phyloP scores from a whole-genome alignment of 2,888 invertebrate genomes.

The Molanna angustata region DNA sequence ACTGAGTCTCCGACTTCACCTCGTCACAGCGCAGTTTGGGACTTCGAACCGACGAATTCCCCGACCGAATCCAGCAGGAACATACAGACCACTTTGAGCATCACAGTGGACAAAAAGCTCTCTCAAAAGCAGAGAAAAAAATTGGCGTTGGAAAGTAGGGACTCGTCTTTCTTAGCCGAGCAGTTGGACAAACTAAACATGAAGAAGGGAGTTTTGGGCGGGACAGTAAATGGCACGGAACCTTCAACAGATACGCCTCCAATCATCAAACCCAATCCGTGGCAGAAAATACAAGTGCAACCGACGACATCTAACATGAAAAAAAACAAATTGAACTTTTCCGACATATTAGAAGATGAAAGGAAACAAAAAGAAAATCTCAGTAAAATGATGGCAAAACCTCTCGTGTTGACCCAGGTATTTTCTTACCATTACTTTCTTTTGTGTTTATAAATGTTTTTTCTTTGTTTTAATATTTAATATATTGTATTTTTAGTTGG shows the following conservation, averaged over 20 bases:
- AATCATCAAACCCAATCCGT: slow-evolving; percentile 37
- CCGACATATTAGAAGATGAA: slow-evolving; percentile 70
- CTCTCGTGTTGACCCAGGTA: slow-evolving; percentile 74
- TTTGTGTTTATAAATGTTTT: not conserved
- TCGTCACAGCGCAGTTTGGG: slow-evolving; percentile 37
- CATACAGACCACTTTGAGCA: slow-evolving; percentile 41
- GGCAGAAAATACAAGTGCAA: slow-evolving; percentile 53
- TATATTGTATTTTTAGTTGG: slow-evolving; percentile 57
- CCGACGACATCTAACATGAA: slow-evolving; percentile 37
- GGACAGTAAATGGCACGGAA: slow-evolving; percentile 1
- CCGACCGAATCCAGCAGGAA: slow-evolving; percentile 9
- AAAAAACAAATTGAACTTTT: slow-evolving; percentile 44
- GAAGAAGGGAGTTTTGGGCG: slow-evolving; percentile 33
- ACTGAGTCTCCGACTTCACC: slow-evolving; percentile 31
- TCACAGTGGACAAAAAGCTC: slow-evolving; percentile 53
- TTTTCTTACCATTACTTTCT: slow-evolving; percentile 16
- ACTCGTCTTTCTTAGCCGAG: slow-evolving; percentile 38
- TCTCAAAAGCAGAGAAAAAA: slow-evolving; percentile 66
- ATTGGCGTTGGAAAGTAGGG: slow-evolving; percentile 51
- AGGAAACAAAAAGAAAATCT: slow-evolving; percentile 68
- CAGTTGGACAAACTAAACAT: slow-evolving; percentile 42
- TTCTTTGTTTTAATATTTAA: not conserved
- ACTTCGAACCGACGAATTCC: slow-evolving; percentile 32
- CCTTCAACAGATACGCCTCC: slow-evolving; percentile 11
- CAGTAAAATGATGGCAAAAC: slow-evolving; percentile 69